Percentiles rank a stretch among this genome's conserved stretches.
These are phyloP conservation scores for Pheosia gnoma DNA, from an alignment of 2,888 invertebrate genomes.

Conservation along the genomic window DNA sequence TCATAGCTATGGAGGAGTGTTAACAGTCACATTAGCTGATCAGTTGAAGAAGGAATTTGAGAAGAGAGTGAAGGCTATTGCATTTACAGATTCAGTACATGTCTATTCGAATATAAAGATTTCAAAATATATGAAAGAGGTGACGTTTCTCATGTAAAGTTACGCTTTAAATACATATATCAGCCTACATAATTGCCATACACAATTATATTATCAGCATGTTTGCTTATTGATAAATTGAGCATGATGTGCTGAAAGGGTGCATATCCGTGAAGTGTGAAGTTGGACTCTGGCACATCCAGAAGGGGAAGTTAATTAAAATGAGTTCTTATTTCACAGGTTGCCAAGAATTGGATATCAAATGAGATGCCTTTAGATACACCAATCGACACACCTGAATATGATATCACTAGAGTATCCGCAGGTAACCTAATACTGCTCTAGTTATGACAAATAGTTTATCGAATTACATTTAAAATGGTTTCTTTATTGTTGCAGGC, in stretches of 20 bases:
- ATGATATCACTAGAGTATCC: constrained; percentile 84
- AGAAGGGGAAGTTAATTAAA: not conserved
- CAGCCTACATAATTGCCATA: too few relatives aligned
- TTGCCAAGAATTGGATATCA: constrained; percentile 86
- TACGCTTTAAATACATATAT: not conserved
- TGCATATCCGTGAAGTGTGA: too few relatives aligned
- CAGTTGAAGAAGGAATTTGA: constrained; percentile 84
- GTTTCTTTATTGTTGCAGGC: constrained; percentile 63
- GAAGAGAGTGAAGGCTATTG: constrained; percentile 88
- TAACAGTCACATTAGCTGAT: constrained; percentile 84
- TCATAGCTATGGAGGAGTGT: constrained; percentile 91
- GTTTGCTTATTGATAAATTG: too few relatives aligned
- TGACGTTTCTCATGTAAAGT: constrained; percentile 27
- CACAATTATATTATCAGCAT: too few relatives aligned
- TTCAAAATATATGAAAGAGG: constrained; percentile 65
- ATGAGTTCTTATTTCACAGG: constrained; percentile 53
- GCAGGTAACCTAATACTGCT: constrained; percentile 69
- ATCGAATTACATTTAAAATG: not conserved
- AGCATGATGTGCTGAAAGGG: too few relatives aligned
- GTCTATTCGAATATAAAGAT: constrained; percentile 67
- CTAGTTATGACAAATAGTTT: too few relatives aligned
- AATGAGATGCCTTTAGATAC: constrained; percentile 82
- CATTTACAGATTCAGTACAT: constrained; percentile 91
- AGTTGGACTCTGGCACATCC: too few relatives aligned
- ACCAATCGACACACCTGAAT: constrained; percentile 74